A percentile compares a stretch with the other conserved stretches of the same genome.
phyloP scores from a whole-genome alignment of 2,888 invertebrate genomes.

The Anorthoa munda region DNA sequence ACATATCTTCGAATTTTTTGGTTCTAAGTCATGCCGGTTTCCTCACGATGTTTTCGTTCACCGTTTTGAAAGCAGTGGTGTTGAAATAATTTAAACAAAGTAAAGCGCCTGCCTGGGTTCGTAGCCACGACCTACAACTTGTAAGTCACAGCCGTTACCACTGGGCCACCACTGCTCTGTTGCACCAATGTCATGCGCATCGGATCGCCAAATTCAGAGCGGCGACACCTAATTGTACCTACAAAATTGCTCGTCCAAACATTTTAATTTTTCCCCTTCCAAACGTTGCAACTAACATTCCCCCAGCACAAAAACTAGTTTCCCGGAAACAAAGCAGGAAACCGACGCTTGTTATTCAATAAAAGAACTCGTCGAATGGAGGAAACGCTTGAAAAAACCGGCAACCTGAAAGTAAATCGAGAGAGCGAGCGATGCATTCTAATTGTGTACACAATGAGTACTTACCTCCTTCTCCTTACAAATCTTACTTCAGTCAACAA shows the following conservation, averaged over 20 bases:
- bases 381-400: conserved; percentile 64
- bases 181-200: too few relatives aligned
- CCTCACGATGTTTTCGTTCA: too few relatives aligned
- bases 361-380: conserved; percentile 45
- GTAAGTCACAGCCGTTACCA: too few relatives aligned
- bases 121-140: too few relatives aligned
- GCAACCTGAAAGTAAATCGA: conserved; percentile 71
- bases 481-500: conserved; percentile 43
- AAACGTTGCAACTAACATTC: neutral
- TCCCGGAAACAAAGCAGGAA: conserved; percentile 10
- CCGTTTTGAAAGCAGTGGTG: too few relatives aligned
- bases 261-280: neutral
- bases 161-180: too few relatives aligned
- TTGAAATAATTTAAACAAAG: too few relatives aligned
- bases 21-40: too few relatives aligned
- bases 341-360: conserved; percentile 41
- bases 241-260: neutral
- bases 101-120: too few relatives aligned
- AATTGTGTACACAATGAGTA: conserved; percentile 73
- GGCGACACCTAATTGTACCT: neutral
- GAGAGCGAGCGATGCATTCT: conserved; percentile 75
- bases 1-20: too few relatives aligned
- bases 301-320: conserved; percentile 9
- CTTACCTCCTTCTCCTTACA: conserved; percentile 49
- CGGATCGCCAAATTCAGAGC: too few relatives aligned